Evolutionary conservation across 2,113 vertebrate genomes (phyloP).

Genomic region (Setophaga coronata): DNA sequence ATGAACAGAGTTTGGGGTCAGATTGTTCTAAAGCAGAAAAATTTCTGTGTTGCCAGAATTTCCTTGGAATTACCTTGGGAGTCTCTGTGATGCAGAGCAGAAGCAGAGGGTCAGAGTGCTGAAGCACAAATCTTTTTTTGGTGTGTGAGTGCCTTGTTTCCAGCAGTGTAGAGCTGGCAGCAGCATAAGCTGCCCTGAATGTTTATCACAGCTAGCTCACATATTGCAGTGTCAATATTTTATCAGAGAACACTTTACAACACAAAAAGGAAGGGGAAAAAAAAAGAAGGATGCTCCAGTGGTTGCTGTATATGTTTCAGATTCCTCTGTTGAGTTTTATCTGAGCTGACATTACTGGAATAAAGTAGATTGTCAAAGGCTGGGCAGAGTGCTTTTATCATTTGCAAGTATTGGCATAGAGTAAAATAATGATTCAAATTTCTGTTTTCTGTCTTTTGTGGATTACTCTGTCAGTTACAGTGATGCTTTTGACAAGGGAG

Average conservation of each 20-base stretch:
- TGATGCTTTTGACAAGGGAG: conserved; percentile 73
- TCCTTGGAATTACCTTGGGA: neutral
- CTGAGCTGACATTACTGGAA: conserved; percentile 8
- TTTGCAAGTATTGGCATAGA: conserved; percentile 59
- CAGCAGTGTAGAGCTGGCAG: neutral
- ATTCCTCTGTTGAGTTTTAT: conserved; percentile 35
- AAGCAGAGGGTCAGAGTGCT: neutral
- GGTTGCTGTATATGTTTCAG: neutral
- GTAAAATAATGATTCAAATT: conserved; percentile 55
- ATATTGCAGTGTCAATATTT: neutral
- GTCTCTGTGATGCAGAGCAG: neutral
- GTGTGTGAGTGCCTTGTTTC: neutral
- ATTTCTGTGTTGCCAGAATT: neutral
- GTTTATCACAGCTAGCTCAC: neutral
- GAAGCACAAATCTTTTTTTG: neutral
- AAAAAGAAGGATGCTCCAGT: neutral
- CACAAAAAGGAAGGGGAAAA: neutral
- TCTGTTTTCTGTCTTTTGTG: conserved; percentile 71
- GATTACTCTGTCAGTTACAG: conserved; percentile 35
- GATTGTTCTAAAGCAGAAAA: neutral
- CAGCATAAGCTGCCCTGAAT: neutral
- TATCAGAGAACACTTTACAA: neutral
- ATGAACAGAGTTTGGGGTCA: neutral
- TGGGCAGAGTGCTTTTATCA: conserved; percentile 12
- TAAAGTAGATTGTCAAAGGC: conserved; percentile 48